Evolutionary conservation across 2,888 invertebrate species (phyloP), one percentile per base, ranked within the genome.

Genomic region (Hirudinaria manillensis): DNA sequence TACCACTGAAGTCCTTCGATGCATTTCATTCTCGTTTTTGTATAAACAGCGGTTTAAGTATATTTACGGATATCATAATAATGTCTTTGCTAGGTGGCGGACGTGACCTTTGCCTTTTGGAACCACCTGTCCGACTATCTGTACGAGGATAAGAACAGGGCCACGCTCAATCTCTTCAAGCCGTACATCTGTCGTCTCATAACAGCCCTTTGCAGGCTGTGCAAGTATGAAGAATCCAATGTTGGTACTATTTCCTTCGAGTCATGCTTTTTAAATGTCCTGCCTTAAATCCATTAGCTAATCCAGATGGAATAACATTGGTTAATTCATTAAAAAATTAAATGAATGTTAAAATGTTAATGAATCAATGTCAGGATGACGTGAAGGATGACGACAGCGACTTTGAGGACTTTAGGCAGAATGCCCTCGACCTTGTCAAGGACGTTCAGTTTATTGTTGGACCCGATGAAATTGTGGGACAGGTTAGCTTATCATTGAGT

Each of bases 371-470:
- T 16, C 19, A 61, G 61, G 61, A 61, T 27, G 61, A 61, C 29
- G 61, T 61, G 36, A 36, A 68, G n/a, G 68, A 68, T 16, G 91
- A 92, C 75, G 90, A 89, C 0, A 93, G 93, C 82, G 87, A 87
- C 75, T 94, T 96, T 89, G 89, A 89, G 76, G 91, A 91, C 80
- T 93, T 93, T 86, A 89, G 99, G 78, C 87, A 89, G 80, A 91
- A 93, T 56, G 94, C 94, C 27, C 91, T 92, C 45, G 97, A 98
- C 83, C 87, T 98, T 76, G 92, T 98, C 78, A 94, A 95, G 84
- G 98, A 99, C 84, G 93, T 98, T 68, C 93, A 95, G 65, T 98
- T 97, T 86, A 93, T 98, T 75, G 92, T 97, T 78, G 95, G 96
- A 1, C 94, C 95, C 45, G 91, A 92, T 77, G 90, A 91, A 51